Base-by-base conservation (phyloP, 1,140 invertebrate species). In the Venturia canescens region DNA sequence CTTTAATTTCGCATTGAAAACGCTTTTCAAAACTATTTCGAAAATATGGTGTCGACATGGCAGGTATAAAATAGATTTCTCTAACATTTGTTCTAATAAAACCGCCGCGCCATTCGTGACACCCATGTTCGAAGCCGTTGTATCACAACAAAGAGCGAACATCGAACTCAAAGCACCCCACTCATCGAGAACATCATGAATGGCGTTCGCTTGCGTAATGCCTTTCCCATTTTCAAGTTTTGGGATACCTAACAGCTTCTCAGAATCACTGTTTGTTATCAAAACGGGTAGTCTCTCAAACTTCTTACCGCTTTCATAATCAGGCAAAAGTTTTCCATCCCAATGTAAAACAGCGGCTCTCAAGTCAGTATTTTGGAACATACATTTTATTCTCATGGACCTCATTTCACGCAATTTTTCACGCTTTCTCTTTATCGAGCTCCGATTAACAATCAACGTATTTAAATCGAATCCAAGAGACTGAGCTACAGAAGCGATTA, bases 81-180 rank as follows among this genome's bases (percentile, higher is more conserved):
- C 29, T 85, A 87, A 79, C 21, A 84, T 78, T 34, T 77, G 74
- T 78, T 86, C 87, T 26, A 87, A 78, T 34, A 85, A 38, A 31
- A 82, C 66, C 70, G 83, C 85, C 34, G 80, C 82, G 63, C 85
- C 86, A 53, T 83, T 86, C 44, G 79, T 78, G 72, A 66, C 29
- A 3, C 88, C 84, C 5, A 85, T 86, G 66, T 89, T 89, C 44
- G 85, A 84, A 26, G 82, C 81, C 57, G 86, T 88, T 27, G 86
- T 88, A 78, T 89, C 84, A 78, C 84, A 87, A 69, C 86, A 86
- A 69, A 89, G 79, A 29, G 84, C 84, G 79, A 84, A 83, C 63
- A 87, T 48, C 53, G 81, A 75, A 29, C 82, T 75, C 31, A 31
- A 76, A 70, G 86, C 81, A 77, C 83, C 83, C 84, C 82, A 86